phyloP scores from a whole-genome alignment of 2,888 invertebrate species.

The Erpobdella octoculata region DNA sequence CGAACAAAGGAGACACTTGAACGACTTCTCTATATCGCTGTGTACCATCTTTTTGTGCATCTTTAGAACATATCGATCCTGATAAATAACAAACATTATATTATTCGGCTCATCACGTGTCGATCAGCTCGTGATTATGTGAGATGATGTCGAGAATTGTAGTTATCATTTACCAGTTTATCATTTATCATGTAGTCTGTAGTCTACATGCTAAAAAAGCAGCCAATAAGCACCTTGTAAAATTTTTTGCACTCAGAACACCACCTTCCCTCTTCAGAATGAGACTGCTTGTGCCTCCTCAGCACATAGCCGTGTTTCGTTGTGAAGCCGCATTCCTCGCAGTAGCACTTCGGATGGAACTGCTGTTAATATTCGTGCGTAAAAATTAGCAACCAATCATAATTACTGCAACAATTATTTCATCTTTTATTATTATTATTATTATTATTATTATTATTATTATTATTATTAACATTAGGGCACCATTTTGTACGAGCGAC shows the following conservation, averaged over 20 bases:
- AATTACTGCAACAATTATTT: no score
- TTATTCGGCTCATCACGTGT: no score
- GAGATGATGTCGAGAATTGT: no score
- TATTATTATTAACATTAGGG: not conserved
- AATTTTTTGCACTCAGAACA: slow-evolving; percentile 51
- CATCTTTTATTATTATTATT: no score
- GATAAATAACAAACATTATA: slow-evolving; percentile 21
- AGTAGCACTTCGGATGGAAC: slow-evolving; percentile 50
- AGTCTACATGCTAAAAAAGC: no score
- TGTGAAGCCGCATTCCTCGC: slow-evolving; percentile 49
- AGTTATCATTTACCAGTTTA: no score
- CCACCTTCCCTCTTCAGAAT: slow-evolving; percentile 47
- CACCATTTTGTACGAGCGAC: no score
- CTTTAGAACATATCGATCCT: slow-evolving; percentile 53
- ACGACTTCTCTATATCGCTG: slow-evolving; percentile 51
- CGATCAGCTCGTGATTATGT: no score
- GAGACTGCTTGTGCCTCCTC: slow-evolving; percentile 51
- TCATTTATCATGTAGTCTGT: no score
- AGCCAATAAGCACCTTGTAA: no score
- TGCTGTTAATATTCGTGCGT: slow-evolving; percentile 39
- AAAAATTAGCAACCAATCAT: not conserved
- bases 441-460: no score
- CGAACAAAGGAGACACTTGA: slow-evolving; percentile 49
- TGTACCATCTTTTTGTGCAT: slow-evolving; percentile 54
- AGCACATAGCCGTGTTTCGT: slow-evolving; percentile 52